Percentiles rank a stretch among this genome's conserved stretches.
These are phyloP conservation scores for Pherbina coryleti DNA, from an alignment of 2,888 invertebrate genomes.

Conservation along the genomic window DNA sequence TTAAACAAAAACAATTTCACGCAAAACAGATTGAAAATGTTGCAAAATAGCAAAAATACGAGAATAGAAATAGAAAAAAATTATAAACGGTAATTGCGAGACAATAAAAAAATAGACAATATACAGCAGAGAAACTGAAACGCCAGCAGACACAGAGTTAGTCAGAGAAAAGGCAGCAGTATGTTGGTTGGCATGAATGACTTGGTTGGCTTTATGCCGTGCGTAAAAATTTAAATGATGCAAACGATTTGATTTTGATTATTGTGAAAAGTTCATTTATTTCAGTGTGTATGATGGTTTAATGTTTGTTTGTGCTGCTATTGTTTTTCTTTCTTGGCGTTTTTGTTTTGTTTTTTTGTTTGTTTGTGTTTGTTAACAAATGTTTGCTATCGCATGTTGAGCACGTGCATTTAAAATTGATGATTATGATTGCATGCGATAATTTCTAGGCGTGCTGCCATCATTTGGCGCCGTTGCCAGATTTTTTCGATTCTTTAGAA, in stretches of 20 bases:
- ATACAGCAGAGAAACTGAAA: not conserved
- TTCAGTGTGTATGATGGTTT: not conserved
- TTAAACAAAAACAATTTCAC: not conserved
- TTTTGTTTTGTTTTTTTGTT: no score
- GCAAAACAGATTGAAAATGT: not conserved
- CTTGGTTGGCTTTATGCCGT: not conserved
- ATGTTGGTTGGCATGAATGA: not conserved
- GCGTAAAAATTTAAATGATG: slow-evolving; percentile 8
- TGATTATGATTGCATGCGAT: slow-evolving; percentile 5
- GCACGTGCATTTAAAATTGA: slow-evolving; percentile 10
- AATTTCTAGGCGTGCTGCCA: no score
- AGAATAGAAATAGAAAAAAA: not conserved
- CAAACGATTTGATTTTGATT: not conserved
- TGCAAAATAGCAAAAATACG: not conserved
- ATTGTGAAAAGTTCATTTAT: not conserved
- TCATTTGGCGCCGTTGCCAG: no score
- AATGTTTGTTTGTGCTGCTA: no score
- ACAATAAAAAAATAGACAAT: not conserved
- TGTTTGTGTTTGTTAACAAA: no score
- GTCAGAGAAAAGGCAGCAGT: not conserved
- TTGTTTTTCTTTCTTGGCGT: no score
- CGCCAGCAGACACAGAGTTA: not conserved
- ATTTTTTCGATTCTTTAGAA: no score
- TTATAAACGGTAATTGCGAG: not conserved
- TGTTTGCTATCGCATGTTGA: not conserved